Evolutionary conservation across 2,888 invertebrate genomes (phyloP), one percentile per base, ranked within the genome.

Genomic region (Sarcophaga rosellei): DNA sequence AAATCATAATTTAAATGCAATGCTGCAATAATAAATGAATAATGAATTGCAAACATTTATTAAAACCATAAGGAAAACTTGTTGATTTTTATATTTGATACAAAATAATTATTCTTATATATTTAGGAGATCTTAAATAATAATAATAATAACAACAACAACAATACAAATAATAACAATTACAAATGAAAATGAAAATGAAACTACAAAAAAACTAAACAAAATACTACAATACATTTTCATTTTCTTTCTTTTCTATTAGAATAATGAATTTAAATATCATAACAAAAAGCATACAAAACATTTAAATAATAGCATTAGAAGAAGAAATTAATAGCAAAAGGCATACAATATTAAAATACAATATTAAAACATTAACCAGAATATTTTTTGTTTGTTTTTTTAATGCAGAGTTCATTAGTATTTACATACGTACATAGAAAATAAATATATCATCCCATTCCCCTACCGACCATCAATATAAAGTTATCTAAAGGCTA

Each of bases 11-110:
- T 68, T 65, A 35, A 77, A 45, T 80, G 76, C 74, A 78, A 25
- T 23, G 73, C 35, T 47, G 76, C 68, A 77, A 80, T 66, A 76
- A 70, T 23, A 53, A 81, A 79, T 59, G 35, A 47, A 61, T 73
- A 80, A 69, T 74, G 75, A 81, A 73, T 73, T 68, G 45, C 73
- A 63, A 73, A 44, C 35, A 62, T 8, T 72, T 69, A 81, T 59
- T 17, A 78, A 75, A 61, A 75, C 53, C 47, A 61, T 44, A 70
- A 88, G 88, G 89, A 86, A 86, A 85, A 91, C 91, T 93, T 93
- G 93, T 93, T 93, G 92, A 93, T 93, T 93, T 93, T 93, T 93
- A 93, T 93, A 93, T 93, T 93, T 93, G 93, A 93, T 93, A 93
- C 93, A 92, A 93, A 82, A 91, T 92, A 84, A 87, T 80, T 82